These are phyloP conservation scores for Emydura subglobosa DNA, from an alignment of 2,113 vertebrate species.

Conservation along the genomic window DNA sequence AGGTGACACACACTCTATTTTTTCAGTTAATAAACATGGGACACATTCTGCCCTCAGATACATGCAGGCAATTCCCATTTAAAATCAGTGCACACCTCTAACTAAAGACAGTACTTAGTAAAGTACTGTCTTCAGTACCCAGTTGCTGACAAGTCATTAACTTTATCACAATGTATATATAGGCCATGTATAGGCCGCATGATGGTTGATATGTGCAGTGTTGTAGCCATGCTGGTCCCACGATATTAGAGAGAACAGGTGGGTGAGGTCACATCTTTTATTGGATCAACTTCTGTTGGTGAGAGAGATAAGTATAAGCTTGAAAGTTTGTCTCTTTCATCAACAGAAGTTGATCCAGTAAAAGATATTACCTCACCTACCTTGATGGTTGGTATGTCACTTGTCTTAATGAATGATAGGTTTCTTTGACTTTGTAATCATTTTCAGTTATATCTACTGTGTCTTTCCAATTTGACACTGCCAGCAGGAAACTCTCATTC, in stretches of 20 bases:
- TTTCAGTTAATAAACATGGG: background rate
- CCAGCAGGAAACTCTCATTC: background rate
- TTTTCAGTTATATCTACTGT: background rate
- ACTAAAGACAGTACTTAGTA: too few relatives aligned
- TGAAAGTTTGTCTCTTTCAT: background rate
- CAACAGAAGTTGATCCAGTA: background rate
- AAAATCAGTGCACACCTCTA: background rate
- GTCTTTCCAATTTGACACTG: background rate
- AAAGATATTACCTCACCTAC: background rate
- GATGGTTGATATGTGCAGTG: background rate
- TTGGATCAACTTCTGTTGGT: background rate
- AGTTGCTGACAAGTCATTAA: background rate
- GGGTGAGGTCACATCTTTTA: background rate
- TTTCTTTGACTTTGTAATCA: background rate
- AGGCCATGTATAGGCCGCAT: background rate
- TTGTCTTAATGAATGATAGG: background rate
- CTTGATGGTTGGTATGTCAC: background rate
- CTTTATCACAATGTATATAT: background rate
- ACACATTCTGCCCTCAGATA: background rate
- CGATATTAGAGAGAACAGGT: background rate
- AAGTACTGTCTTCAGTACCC: background rate
- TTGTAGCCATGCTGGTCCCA: background rate
- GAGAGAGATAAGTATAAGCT: background rate
- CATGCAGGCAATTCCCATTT: background rate
- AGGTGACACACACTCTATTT: background rate